phyloP scores from a whole-genome alignment of 1,140 invertebrate species.

The Colletes gigas region DNA sequence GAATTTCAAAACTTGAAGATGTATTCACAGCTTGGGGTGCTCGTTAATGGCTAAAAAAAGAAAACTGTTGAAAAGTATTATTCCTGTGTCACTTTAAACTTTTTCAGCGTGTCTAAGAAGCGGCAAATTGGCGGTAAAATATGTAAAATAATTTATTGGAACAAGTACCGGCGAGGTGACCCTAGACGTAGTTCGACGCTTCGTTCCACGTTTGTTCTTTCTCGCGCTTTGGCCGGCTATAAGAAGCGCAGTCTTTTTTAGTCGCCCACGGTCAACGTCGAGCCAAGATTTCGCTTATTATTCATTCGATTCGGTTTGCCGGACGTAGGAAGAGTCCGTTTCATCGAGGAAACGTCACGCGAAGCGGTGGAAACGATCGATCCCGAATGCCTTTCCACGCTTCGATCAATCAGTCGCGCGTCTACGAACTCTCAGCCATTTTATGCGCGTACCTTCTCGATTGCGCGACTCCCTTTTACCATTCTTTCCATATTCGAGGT shows the following conservation, averaged over 20 bases:
- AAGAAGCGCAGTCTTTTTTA: constrained; percentile 9
- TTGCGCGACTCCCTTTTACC: neutral
- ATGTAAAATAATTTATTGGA: too few relatives aligned
- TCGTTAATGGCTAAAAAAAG: too few relatives aligned
- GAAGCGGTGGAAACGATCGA: constrained; percentile 30
- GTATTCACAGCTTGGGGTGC: too few relatives aligned
- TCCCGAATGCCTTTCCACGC: constrained; percentile 36
- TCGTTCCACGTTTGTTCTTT: neutral
- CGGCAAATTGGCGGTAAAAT: too few relatives aligned
- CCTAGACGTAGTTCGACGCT: too few relatives aligned
- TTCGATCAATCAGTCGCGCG: neutral
- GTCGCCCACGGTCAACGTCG: neutral
- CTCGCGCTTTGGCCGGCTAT: neutral
- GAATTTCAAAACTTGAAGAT: too few relatives aligned
- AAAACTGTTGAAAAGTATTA: too few relatives aligned
- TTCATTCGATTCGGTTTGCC: constrained; percentile 41
- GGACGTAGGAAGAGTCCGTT: neutral
- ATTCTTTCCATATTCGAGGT: neutral
- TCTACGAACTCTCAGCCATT: neutral
- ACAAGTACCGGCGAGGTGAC: too few relatives aligned
- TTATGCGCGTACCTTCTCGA: neutral
- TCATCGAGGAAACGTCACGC: constrained; percentile 19
- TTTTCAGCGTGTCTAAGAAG: too few relatives aligned
- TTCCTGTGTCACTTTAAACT: too few relatives aligned
- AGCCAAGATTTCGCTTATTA: constrained; percentile 31